phyloP scores from a whole-genome alignment of 2,888 invertebrate species.

The Ectropis crepuscularia region DNA sequence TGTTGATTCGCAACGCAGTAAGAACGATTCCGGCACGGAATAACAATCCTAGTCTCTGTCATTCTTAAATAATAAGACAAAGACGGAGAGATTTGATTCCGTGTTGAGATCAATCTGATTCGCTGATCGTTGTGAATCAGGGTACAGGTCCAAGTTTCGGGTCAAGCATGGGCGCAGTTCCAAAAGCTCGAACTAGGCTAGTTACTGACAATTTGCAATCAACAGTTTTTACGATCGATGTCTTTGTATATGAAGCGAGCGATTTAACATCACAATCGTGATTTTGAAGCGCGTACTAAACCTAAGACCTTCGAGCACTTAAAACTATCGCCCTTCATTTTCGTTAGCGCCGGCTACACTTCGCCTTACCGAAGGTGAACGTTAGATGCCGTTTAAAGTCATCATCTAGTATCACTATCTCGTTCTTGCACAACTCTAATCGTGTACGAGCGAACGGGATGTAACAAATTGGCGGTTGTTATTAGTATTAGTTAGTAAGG shows the following conservation, averaged over 20 bases:
- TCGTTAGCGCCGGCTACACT: constrained; percentile 79
- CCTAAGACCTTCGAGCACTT: constrained; percentile 74
- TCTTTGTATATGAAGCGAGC: constrained; percentile 3
- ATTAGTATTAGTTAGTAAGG: constrained; percentile 78
- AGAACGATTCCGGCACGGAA: too few relatives aligned
- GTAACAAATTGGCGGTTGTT: constrained; percentile 69
- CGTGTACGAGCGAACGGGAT: constrained; percentile 68
- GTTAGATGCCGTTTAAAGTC: constrained; percentile 63
- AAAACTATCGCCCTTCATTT: constrained; percentile 81
- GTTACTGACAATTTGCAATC: too few relatives aligned
- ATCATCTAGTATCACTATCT: constrained; percentile 64
- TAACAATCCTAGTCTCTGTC: too few relatives aligned
- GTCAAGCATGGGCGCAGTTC: too few relatives aligned
- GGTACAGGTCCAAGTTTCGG: too few relatives aligned
- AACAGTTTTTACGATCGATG: not conserved
- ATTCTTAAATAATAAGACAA: too few relatives aligned
- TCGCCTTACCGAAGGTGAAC: constrained; percentile 78
- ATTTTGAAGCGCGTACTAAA: constrained; percentile 67
- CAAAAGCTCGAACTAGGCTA: too few relatives aligned
- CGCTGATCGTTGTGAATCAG: too few relatives aligned
- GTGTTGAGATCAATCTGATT: too few relatives aligned
- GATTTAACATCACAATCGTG: constrained; percentile 49
- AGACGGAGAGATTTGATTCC: too few relatives aligned
- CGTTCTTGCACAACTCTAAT: constrained; percentile 54
- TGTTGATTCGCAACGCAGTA: too few relatives aligned